Evolutionary conservation across 1,140 invertebrate species (phyloP), one percentile per base, ranked within the genome.

Genomic region (Stegodyphus mimosarum): DNA sequence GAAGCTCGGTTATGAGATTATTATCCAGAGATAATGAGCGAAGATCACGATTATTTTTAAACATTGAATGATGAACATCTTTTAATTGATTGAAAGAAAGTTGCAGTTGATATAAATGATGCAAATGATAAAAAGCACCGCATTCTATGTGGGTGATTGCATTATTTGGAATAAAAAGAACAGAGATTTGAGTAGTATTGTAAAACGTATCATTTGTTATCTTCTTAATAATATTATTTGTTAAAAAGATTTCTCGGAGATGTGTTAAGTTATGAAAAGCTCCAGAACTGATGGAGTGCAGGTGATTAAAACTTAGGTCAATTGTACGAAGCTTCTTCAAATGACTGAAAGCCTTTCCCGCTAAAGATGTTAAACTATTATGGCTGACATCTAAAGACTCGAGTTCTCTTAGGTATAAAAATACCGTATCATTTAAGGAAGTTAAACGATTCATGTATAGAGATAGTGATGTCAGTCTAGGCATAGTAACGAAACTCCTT

Each of bases 151-250:
- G 91, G 60, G 94, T 91, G 55, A 98, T 95, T 7, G 96, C 95
- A 90, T 98, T 98, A 86, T 96, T 94, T 89, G 97, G 95, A 69
- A 97, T 91, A 90, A 97, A 96, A 60, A 97, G 93, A 18, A 97
- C 95, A 3, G 94, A 93, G 17, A 98, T 91, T 73, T 93, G 93
- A 1, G 92, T 89, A 6, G 95, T 95, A 83, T 95, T 95, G 6
- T 92, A 92, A 89, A 98, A 97, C 11, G 95, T 94, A 86, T 96
- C 94, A 6, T 93, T 92, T 0, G 94, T 93, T 87, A 98, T 92
- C 90, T 96, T 95, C 1, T 96, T 90, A 71, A 98, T 95, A 89
- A 97, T 97, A 89, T 98, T 98, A 89, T 97, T 95, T 1, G 95
- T 94, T n/a, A 97, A 91, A 89, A 96, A 96, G 33, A 97, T 91